Evolutionary conservation across 2,888 invertebrate genomes (phyloP).

Genomic region (Rugalucina vietnamica): DNA sequence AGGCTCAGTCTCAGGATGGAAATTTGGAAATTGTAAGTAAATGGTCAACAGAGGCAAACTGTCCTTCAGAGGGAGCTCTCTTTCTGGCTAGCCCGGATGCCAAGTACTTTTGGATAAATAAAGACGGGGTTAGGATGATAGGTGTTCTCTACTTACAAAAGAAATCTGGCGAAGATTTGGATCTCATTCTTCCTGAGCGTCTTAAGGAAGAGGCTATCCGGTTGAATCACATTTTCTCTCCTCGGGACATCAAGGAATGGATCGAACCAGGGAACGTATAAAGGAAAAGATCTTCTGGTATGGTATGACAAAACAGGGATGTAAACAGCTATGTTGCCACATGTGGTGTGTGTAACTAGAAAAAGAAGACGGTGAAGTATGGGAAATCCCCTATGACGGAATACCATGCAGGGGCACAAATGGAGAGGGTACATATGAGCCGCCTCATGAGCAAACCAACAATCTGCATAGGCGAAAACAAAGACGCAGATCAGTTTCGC

Average conservation of each 20-base stretch:
- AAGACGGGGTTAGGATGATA: not conserved
- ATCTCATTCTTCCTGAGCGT: not conserved
- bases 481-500: no score
- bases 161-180: not conserved
- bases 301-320: not conserved
- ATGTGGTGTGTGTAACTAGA: not conserved
- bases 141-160: not conserved
- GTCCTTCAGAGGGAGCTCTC: not conserved
- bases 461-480: no score
- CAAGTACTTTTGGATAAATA: not conserved
- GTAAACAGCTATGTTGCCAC: not conserved
- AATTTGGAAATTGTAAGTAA: not conserved
- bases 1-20: not conserved
- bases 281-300: constrained; percentile 1
- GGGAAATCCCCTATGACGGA: not conserved
- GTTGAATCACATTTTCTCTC: not conserved
- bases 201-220: not conserved
- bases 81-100: not conserved
- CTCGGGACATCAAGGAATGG: not conserved
- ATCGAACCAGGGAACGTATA: not conserved
- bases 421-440: not conserved
- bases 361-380: not conserved
- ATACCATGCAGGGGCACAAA: not conserved
- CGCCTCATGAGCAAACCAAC: no score
- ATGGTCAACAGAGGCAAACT: not conserved